Evolutionary conservation across 2,797 vertebrate genomes (phyloP), one percentile per base, ranked within the genome.

Genomic region (Prunella strophiata): DNA sequence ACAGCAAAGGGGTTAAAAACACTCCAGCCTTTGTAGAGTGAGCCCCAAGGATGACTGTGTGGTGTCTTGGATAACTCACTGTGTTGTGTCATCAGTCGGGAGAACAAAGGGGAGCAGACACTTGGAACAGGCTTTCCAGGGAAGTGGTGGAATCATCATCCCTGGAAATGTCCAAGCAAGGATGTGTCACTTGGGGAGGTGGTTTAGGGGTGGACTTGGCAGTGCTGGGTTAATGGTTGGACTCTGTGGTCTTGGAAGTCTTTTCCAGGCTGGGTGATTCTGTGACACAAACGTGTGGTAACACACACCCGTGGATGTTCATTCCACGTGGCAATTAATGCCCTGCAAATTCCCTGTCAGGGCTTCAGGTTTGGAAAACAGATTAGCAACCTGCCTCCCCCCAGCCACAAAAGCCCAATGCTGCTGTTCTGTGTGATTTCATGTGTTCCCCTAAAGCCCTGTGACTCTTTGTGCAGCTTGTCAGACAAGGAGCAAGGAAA

Each of bases 311-410:
- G 2, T 16, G 80, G 57, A 4, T 32, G 5, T 45, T n/a, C 40
- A 30, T 36, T 88, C 93, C 75, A 40, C 48, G 13, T 48, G 54
- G 61, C 85, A 89, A 42, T 77, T 92, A 51, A 48, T 77, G 48
- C 55, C 55, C 88, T 78, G 52, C 61, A 88, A 85, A 80, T 67
- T 91, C 48, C 50, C 21, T 88, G 81, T 54, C 75, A 85, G 55
- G 65, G 17, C 15, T 62, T 42, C 62, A 14, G 52, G 62, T 48
- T 20, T 84, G 76, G 51, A 72, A 86, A 95, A 88, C 16, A 62
- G 78, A 74, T 84, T 30, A 75, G n/a, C 54, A 71, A 38, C 38
- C 30, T 85, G 19, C 68, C 17, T 30, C 2, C 12, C 30, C 26
- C 12, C 20, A 57, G 32, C n/a, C 65, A 63, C 10, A 47, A 42